Evolutionary conservation across 2,113 vertebrate species (phyloP).

Genomic region (Burhinus bistriatus): DNA sequence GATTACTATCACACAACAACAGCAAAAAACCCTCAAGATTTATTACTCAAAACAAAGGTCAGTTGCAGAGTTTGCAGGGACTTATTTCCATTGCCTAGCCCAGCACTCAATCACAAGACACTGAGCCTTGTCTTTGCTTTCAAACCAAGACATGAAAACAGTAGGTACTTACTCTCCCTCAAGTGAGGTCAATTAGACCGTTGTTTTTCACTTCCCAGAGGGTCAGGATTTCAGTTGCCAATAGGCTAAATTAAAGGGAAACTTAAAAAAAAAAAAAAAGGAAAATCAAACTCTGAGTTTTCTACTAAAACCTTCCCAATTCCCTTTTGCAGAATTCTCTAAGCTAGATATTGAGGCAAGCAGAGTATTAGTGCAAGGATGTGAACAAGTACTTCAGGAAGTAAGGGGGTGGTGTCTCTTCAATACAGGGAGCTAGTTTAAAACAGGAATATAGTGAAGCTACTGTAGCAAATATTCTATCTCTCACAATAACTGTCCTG

Average conservation of each 20-base stretch:
- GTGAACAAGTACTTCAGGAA: not conserved
- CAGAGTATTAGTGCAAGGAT: not conserved
- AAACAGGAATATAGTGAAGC: not conserved
- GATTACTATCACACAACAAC: not conserved
- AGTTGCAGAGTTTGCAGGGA: not conserved
- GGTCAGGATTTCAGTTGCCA: not conserved
- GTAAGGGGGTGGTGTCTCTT: not conserved
- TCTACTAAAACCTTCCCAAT: not conserved
- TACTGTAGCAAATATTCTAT: not conserved
- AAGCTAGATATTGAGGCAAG: not conserved
- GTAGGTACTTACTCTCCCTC: not conserved
- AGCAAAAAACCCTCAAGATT: not conserved
- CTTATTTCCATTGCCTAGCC: not conserved
- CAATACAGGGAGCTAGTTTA: not conserved
- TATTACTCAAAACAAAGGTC: slow-evolving; percentile 39
- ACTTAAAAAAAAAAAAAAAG: not conserved
- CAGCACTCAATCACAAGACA: not conserved
- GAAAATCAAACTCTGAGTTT: not conserved
- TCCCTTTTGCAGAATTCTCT: not conserved
- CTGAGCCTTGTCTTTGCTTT: not conserved
- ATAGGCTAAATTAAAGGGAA: not conserved
- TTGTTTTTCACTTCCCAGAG: not conserved
- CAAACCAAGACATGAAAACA: not conserved
- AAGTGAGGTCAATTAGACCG: not conserved
- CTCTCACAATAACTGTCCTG: not conserved